These are phyloP conservation scores for Parnassius apollo DNA, from an alignment of 2,888 invertebrate genomes.

Conservation along the genomic window DNA sequence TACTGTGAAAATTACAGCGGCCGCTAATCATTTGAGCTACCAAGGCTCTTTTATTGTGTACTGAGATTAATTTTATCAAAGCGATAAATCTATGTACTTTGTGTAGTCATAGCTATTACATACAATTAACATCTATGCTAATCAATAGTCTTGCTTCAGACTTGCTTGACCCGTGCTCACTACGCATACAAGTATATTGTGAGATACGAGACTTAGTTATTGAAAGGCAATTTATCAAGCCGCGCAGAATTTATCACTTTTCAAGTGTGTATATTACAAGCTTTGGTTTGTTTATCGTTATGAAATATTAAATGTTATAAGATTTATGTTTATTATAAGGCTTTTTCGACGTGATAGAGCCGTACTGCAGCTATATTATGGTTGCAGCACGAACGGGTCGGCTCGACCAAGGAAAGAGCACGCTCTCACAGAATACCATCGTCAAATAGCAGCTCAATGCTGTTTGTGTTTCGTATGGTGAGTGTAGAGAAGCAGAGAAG, in stretches of 20 bases:
- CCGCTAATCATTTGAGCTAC: conserved; percentile 9
- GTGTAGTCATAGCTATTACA: conserved; percentile 36
- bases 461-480: no score
- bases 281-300: neutral
- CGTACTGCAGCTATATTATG: no score
- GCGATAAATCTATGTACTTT: conserved; percentile 31
- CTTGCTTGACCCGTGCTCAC: conserved; percentile 53
- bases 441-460: no score
- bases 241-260: conserved; percentile 31
- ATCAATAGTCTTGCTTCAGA: conserved; percentile 58
- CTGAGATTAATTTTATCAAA: conserved; percentile 31
- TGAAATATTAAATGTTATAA: neutral
- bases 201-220: conserved; percentile 33
- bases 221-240: conserved; percentile 35
- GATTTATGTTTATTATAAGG: no score
- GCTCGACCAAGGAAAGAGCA: no score
- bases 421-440: no score
- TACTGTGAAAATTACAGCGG: no score
- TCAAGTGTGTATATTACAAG: conserved; percentile 22
- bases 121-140: conserved; percentile 59
- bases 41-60: conserved; percentile 24
- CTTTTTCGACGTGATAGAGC: no score
- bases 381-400: no score
- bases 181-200: conserved; percentile 39
- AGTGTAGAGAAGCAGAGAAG: no score